Percentiles rank a stretch among this genome's conserved stretches.
phyloP scores from a whole-genome alignment of 92 coral and sea anemone species.

The Anthopleura xanthogrammica region DNA sequence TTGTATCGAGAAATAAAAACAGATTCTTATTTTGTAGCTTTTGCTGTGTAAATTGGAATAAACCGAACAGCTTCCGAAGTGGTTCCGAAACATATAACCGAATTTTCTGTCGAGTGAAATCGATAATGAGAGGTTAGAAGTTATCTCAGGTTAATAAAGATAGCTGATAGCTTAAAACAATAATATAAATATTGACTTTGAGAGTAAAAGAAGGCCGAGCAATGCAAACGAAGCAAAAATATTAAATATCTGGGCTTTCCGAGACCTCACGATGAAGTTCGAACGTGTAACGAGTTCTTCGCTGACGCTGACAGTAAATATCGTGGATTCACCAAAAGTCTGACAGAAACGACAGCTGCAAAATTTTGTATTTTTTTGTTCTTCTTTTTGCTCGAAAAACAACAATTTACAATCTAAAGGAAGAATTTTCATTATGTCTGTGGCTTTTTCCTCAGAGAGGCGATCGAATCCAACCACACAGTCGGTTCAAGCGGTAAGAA shows the following conservation, averaged over 20 bases:
- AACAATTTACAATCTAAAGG: not conserved
- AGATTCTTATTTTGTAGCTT: not conserved
- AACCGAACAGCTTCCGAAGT: constrained; percentile 2
- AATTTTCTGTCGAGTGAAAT: not conserved
- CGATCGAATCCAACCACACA: constrained; percentile 76
- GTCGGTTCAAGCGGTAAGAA: constrained; percentile 81
- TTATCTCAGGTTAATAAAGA: not conserved
- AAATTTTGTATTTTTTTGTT: not conserved
- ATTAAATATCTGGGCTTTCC: not conserved
- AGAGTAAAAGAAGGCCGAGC: not conserved
- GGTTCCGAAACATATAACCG: not conserved
- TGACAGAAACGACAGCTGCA: constrained; percentile 22
- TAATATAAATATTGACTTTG: not conserved
- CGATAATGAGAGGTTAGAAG: not conserved
- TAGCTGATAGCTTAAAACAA: not conserved
- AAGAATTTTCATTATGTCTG: constrained; percentile 53
- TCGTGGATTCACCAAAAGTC: constrained; percentile 2
- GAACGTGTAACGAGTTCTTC: not conserved
- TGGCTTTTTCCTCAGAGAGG: constrained; percentile 77
- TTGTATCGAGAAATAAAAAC: no score
- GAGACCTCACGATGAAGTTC: not conserved
- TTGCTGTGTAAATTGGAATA: not conserved
- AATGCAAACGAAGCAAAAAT: not conserved
- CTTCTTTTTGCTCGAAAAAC: not conserved
- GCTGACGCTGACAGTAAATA: not conserved